A percentile compares a stretch with the other conserved stretches of the same genome.
Evolutionary conservation across 1,140 invertebrate species (phyloP).

Genomic region (Macrotrachela quadricornifera): DNA sequence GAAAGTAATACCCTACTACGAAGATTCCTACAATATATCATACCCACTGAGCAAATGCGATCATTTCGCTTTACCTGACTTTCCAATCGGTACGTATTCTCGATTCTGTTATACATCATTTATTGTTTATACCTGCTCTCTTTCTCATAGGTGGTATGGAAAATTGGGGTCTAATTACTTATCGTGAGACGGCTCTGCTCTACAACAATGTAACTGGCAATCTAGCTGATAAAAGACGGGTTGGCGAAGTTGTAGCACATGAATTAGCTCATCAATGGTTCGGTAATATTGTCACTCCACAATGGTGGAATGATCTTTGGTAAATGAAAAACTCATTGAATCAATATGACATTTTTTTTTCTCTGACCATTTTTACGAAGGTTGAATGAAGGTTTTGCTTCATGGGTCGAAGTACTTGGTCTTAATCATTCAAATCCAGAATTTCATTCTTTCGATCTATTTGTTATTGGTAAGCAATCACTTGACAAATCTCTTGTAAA

Average conservation of each 20-base stretch:
- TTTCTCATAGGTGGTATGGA: slow-evolving; percentile 60
- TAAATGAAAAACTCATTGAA: neutral
- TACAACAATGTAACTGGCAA: slow-evolving; percentile 46
- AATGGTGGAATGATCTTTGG: slow-evolving; percentile 68
- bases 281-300: slow-evolving; percentile 54
- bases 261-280: slow-evolving; percentile 57
- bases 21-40: slow-evolving; percentile 11
- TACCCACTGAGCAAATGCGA: slow-evolving; percentile 25
- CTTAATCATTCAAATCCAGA: slow-evolving; percentile 40
- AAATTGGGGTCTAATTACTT: slow-evolving; percentile 73
- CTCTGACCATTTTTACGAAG: slow-evolving; percentile 13
- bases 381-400: slow-evolving; percentile 64
- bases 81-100: slow-evolving; percentile 17
- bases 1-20: slow-evolving; percentile 2
- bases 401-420: slow-evolving; percentile 48
- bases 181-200: slow-evolving; percentile 57
- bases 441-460: slow-evolving; percentile 35
- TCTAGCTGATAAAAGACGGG: slow-evolving; percentile 47
- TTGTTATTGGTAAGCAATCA: slow-evolving; percentile 14
- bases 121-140: neutral
- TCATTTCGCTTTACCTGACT: slow-evolving; percentile 31
- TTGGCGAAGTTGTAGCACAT: slow-evolving; percentile 53
- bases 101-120: neutral
- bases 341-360: neutral
- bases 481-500: slow-evolving; percentile 26